These are phyloP conservation scores for Apostichopus californicus DNA, from an alignment of 35 echinoderm and acorn worm species.

Conservation along the genomic window DNA sequence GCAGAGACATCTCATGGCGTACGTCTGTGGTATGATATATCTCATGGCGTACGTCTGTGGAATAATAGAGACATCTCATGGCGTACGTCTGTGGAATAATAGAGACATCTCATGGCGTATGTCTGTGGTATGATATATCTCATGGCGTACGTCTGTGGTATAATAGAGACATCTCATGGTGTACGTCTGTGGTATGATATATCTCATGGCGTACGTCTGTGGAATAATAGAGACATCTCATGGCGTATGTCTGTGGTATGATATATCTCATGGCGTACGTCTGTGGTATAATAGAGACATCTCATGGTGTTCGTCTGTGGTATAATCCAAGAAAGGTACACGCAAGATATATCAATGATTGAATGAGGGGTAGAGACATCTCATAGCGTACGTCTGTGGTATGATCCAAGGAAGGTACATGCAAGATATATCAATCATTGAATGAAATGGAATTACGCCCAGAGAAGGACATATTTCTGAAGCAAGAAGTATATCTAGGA, in stretches of 20 bases:
- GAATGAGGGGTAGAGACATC: neutral
- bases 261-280: neutral
- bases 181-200: neutral
- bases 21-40: neutral
- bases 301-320: no score
- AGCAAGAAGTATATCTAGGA: no score
- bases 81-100: neutral
- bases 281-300: neutral
- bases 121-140: no score
- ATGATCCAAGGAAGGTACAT: no score
- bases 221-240: neutral
- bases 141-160: no score
- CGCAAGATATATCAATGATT: no score
- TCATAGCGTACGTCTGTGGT: neutral
- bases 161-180: neutral
- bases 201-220: no score
- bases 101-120: neutral
- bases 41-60: neutral
- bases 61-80: neutral
- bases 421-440: no score
- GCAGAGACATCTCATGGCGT: slow-evolving; percentile 8
- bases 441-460: neutral
- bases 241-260: neutral
- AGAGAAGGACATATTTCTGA: no score
- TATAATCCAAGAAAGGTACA: no score